These are phyloP conservation scores for Acanthacorydalis orientalis DNA, from an alignment of 2,888 invertebrate genomes.

Conservation along the genomic window DNA sequence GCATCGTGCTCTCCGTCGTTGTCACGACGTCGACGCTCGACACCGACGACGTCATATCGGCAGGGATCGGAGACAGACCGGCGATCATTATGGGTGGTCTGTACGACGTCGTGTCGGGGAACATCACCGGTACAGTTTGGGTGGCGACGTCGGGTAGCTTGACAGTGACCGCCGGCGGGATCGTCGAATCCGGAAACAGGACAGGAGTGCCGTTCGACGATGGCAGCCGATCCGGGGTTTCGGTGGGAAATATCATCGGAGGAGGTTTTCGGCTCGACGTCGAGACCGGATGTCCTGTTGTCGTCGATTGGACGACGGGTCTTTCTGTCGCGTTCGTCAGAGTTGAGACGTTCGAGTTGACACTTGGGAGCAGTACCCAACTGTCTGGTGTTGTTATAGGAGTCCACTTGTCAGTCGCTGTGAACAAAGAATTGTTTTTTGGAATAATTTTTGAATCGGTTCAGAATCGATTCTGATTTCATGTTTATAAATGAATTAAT, in stretches of 20 bases:
- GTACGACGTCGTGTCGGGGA: constrained; percentile 8
- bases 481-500: no score
- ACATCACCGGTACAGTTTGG: not conserved
- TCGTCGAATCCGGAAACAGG: constrained; percentile 15
- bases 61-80: constrained; percentile 5
- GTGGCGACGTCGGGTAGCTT: no score
- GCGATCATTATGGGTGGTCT: constrained; percentile 13
- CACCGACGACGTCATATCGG: no score
- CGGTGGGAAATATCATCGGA: constrained; percentile 10
- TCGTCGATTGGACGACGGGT: constrained; percentile 18
- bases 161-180: constrained; percentile 9
- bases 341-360: constrained; percentile 13
- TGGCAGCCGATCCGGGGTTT: constrained; percentile 10
- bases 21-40: no score
- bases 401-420: constrained; percentile 35
- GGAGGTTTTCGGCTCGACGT: constrained; percentile 15
- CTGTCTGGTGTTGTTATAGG: constrained; percentile 47
- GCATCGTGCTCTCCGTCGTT: not conserved
- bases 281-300: constrained; percentile 10
- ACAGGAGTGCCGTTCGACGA: constrained; percentile 15
- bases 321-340: constrained; percentile 13
- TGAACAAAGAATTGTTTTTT: constrained; percentile 1
- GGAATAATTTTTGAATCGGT: not conserved
- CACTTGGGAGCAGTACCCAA: constrained; percentile 40
- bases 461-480: no score